Evolutionary conservation across 1,140 invertebrate genomes (phyloP).

Genomic region (Agraylea sexmaculata): DNA sequence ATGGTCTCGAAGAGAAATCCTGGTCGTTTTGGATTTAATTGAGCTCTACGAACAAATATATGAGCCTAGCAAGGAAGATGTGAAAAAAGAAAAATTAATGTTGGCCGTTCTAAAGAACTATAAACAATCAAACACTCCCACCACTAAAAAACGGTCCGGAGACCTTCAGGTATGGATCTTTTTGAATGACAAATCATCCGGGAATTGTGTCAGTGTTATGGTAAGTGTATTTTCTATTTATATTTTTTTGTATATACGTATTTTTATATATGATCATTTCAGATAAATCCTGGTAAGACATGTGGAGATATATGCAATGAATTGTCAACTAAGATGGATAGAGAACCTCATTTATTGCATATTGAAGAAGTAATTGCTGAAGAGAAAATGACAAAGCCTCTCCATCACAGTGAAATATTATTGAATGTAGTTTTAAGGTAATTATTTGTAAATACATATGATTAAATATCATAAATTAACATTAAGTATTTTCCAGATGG

Average conservation of each 20-base stretch:
- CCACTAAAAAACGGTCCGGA: constrained; percentile 54
- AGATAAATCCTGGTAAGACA: constrained; percentile 67
- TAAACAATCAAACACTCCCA: constrained; percentile 40
- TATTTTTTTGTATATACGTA: background rate
- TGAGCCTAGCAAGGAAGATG: constrained; percentile 37
- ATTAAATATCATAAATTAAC: no score
- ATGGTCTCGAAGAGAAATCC: constrained; percentile 52
- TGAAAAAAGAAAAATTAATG: constrained; percentile 57
- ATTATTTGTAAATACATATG: no score
- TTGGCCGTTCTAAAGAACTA: constrained; percentile 56
- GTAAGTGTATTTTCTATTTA: constrained; percentile 33
- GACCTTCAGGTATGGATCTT: constrained; percentile 75
- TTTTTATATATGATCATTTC: constrained; percentile 21
- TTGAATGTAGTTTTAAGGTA: constrained; percentile 52
- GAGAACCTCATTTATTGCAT: constrained; percentile 50
- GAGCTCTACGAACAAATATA: constrained; percentile 40
- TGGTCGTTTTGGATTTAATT: constrained; percentile 60
- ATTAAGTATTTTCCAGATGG: constrained; percentile 44
- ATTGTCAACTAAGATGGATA: constrained; percentile 48
- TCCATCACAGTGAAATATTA: constrained; percentile 65
- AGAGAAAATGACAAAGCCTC: constrained; percentile 55
- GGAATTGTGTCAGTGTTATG: constrained; percentile 48
- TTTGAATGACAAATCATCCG: constrained; percentile 40
- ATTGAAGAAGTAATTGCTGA: constrained; percentile 66
- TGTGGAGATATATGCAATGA: constrained; percentile 61